Evolutionary conservation across 2,797 vertebrate species (phyloP).

Genomic region (Diceros bicornis): DNA sequence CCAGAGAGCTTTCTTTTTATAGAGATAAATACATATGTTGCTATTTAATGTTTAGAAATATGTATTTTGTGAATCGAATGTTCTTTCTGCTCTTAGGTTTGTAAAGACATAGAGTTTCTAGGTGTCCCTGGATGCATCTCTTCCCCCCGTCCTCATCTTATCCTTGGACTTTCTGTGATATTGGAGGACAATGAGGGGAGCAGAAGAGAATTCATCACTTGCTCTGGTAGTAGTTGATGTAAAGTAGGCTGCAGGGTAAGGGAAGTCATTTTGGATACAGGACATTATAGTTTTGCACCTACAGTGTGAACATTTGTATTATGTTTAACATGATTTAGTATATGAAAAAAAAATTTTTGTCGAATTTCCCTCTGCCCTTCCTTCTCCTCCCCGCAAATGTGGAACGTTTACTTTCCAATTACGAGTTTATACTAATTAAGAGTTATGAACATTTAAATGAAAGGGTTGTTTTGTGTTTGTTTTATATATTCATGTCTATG

Average conservation of each 20-base stretch:
- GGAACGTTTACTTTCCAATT: constrained; percentile 1
- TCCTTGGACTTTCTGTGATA: neutral
- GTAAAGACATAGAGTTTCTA: neutral
- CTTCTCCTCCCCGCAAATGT: neutral
- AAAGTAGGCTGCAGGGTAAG: neutral
- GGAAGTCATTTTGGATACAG: neutral
- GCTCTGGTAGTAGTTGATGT: neutral
- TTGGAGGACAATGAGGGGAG: neutral
- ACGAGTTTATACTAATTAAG: neutral
- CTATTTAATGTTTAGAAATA: neutral
- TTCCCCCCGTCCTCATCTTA: neutral
- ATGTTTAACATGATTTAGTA: neutral
- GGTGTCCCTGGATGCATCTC: neutral
- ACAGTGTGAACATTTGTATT: neutral
- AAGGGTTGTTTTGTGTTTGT: neutral
- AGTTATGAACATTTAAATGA: neutral
- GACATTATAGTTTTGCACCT: neutral
- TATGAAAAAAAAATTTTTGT: neutral
- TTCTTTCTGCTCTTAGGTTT: neutral
- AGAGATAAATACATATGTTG: neutral
- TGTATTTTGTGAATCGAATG: neutral
- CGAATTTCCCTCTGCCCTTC: neutral
- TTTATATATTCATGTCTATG: neutral
- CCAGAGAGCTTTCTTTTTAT: neutral
- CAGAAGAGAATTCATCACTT: neutral